phyloP scores from a whole-genome alignment of 2,888 invertebrate genomes.

The Nomada fabriciana region DNA sequence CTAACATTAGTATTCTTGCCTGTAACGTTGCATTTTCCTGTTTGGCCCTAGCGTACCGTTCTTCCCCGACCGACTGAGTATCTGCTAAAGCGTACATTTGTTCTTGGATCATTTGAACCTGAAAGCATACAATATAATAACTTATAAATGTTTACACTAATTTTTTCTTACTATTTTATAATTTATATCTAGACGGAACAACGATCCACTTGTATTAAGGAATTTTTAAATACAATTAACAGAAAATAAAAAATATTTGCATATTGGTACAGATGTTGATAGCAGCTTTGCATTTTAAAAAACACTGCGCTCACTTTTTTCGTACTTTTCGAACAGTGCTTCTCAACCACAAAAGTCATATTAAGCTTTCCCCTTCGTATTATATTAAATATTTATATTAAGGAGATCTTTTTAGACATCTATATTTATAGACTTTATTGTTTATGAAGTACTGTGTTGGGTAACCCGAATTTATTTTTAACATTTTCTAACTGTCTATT shows the following conservation, averaged over 20 bases:
- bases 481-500: conserved; percentile 15
- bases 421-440: not conserved
- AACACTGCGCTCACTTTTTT: not conserved
- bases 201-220: not conserved
- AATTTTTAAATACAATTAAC: not conserved
- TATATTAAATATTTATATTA: not conserved
- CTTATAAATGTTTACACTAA: not conserved
- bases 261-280: not conserved
- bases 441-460: not conserved
- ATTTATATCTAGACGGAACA: not conserved
- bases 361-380: not conserved
- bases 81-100: conserved; percentile 96
- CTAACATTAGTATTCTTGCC: conserved; percentile 95
- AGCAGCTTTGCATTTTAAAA: conserved; percentile 19
- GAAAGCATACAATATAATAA: conserved; percentile 60
- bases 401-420: not conserved
- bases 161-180: not conserved
- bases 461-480: not conserved
- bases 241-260: not conserved
- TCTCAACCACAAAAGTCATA: conserved; percentile 14
- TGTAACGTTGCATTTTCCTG: conserved; percentile 97
- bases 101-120: conserved; percentile 97
- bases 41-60: conserved; percentile 94
- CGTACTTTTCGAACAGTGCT: not conserved
- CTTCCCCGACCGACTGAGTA: conserved; percentile 94